A percentile compares a stretch with the other conserved stretches of the same genome.
Evolutionary conservation across 2,888 invertebrate genomes (phyloP).

Genomic region (Lacanobia wlatinum): DNA sequence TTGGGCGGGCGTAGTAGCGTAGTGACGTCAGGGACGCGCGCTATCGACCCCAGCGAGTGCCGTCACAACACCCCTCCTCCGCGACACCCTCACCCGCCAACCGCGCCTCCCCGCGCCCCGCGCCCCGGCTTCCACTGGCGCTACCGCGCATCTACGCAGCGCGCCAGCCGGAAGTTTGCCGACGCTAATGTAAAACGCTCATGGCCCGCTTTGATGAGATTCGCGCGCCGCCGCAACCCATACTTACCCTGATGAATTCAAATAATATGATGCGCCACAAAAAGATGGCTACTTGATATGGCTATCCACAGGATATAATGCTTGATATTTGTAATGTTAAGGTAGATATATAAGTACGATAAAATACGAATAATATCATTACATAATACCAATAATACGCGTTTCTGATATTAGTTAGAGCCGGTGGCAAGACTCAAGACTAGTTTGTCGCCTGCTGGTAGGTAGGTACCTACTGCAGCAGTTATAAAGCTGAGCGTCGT

Average conservation of each 20-base stretch:
- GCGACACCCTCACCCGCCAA: constrained; percentile 59
- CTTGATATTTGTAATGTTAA: neutral
- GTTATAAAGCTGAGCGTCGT: neutral
- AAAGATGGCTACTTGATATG: constrained; percentile 52
- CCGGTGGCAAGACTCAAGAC: neutral
- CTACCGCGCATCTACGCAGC: constrained; percentile 83
- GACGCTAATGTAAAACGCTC: constrained; percentile 83
- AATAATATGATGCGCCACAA: constrained; percentile 59
- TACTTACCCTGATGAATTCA: constrained; percentile 59
- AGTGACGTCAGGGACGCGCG: constrained; percentile 88
- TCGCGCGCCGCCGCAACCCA: constrained; percentile 64
- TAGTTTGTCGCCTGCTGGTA: neutral
- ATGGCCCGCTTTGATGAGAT: constrained; percentile 75
- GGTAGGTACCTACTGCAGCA: neutral
- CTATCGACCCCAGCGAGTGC: constrained; percentile 84
- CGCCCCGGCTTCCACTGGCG: constrained; percentile 61
- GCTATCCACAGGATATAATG: constrained; percentile 58
- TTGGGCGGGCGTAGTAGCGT: constrained; percentile 90
- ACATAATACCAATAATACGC: neutral
- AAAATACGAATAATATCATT: neutral
- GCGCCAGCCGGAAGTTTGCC: constrained; percentile 84
- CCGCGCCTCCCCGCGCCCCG: constrained; percentile 48
- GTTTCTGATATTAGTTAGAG: neutral
- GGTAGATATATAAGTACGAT: neutral
- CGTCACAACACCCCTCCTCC: constrained; percentile 87